Percentiles rank a stretch among this genome's conserved stretches.
Evolutionary conservation across 2,113 vertebrate genomes (phyloP).

Genomic region (rat (Rattus norvegicus)): GRCr8 NC_086031.1:72990501-72991000

Average conservation of each 20-base stretch:
- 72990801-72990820: background rate
- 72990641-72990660: background rate
- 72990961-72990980: constrained; percentile 48
- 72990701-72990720: constrained; percentile 36
- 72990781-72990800: background rate
- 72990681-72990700: constrained; percentile 12
- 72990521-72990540: background rate
- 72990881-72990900: background rate
- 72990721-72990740: background rate
- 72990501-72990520: no score
- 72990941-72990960: constrained; percentile 30
- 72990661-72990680: background rate
- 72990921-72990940: background rate
- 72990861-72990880: background rate
- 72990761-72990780: background rate
- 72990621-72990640: background rate
- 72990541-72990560: background rate
- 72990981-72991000: constrained; percentile 29
- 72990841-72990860: constrained; percentile 16
- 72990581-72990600: background rate
- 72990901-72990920: background rate
- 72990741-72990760: constrained; percentile 32
- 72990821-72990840: background rate
- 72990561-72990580: background rate
- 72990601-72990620: background rate